Base-by-base conservation (phyloP, 2,888 invertebrate species). In the Phengaris alcon region DNA sequence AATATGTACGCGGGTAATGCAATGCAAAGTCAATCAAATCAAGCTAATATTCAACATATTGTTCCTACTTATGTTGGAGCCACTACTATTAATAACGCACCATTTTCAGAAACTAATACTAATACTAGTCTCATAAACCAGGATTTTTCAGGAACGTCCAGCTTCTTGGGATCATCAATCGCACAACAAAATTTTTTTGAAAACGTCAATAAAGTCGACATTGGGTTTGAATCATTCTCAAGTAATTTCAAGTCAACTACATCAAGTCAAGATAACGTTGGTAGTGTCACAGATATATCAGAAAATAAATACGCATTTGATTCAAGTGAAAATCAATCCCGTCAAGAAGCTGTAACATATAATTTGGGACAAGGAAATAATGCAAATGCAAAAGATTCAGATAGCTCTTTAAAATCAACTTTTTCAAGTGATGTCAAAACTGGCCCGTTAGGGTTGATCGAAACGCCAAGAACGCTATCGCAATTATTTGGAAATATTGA, bases 281-380 rank as follows among this genome's bases (percentile, higher is more conserved):
- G 12, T 64, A 44, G 13, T 35, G 35, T 6, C 6, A 64, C 64
- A 35, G 35, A 64, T 12, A 44, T 35, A 35, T 44, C 64, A 64
- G 64, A 35, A 64, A 12, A 64, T 13, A 64, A 35, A 12, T 2
- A 5, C 4, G 10, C 9, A 52, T 64, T 64, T 64, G 13, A 64
- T 44, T 64, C 64, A 13, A 2, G 2, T 64, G 35, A 70, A 72
- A 35, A 72, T 54, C 48, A 22, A 35, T 13, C 54, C 12, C 15
- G 52, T 35, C 72, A 70, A 51, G 51, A 72, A 54, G 35, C 51
- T 72, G 51, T 54, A 35, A 15, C 72, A 72, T 72, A 72, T 12
- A 72, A 72, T 35, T 12, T 54, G 7, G 6, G 3, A 52, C 35
- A 72, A 52, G 52, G 9, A 22, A 72, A 52, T 54, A 54, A 72